A percentile compares a stretch with the other conserved stretches of the same genome.
Evolutionary conservation across 2,797 vertebrate genomes (phyloP).

Genomic region (Falco concolor): DNA sequence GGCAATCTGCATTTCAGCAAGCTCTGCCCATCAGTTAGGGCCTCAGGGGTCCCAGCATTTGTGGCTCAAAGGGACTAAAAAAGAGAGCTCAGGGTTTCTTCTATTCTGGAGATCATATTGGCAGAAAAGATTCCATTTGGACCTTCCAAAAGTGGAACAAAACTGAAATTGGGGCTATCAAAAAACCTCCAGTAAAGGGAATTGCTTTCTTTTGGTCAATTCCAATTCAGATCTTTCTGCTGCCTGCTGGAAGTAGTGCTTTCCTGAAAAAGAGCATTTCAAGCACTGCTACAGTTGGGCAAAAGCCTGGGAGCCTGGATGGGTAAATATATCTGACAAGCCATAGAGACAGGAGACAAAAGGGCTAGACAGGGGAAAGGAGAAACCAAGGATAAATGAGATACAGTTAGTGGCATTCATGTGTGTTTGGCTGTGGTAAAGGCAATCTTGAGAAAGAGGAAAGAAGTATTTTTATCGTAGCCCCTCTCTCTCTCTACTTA

Average conservation of each 20-base stretch:
- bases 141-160: not conserved
- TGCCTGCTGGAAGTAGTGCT: not conserved
- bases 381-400: slow-evolving; percentile 55
- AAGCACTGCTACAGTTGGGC: not conserved
- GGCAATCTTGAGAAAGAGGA: slow-evolving; percentile 4
- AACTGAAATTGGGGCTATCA: not conserved
- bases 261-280: slow-evolving; percentile 19
- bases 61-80: not conserved
- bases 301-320: slow-evolving; percentile 25
- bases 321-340: slow-evolving; percentile 51
- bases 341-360: slow-evolving; percentile 47
- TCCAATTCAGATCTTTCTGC: not conserved
- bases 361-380: slow-evolving; percentile 45
- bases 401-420: not conserved
- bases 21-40: not conserved
- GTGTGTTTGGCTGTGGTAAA: slow-evolving; percentile 21
- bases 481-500: not conserved
- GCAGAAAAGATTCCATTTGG: not conserved
- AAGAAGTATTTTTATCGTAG: slow-evolving; percentile 3
- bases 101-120: not conserved
- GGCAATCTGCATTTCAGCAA: not conserved
- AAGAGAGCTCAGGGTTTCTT: not conserved
- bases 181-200: not conserved
- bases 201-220: not conserved
- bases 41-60: not conserved